Percentiles rank a stretch among this genome's conserved stretches.
phyloP scores from a whole-genome alignment of 2,113 vertebrate species.

The Pseudolaguvia tuberculata region DNA sequence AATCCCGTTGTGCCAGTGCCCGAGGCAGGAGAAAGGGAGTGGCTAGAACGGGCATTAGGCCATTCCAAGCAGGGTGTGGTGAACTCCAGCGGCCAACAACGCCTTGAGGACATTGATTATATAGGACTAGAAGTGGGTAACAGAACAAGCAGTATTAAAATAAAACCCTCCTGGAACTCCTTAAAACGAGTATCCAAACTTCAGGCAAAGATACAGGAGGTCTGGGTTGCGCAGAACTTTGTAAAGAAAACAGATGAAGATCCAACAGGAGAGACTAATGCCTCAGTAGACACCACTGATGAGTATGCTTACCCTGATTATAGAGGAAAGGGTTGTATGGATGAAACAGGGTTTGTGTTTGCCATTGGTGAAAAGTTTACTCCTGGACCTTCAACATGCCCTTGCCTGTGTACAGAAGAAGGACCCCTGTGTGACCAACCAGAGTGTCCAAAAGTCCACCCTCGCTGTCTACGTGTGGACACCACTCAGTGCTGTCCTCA shows the following conservation, averaged over 20 bases:
- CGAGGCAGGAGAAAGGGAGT: conserved; percentile 64
- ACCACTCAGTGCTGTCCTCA: conserved; percentile 94
- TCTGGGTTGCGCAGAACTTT: conserved; percentile 67
- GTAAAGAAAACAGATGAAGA: conserved; percentile 71
- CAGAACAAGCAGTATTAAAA: conserved; percentile 72
- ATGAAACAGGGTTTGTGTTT: conserved; percentile 95
- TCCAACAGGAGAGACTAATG: conserved; percentile 68
- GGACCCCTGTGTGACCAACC: conserved; percentile 91
- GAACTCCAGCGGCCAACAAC: conserved; percentile 65
- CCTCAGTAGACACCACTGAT: conserved; percentile 78
- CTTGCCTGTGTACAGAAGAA: conserved; percentile 97
- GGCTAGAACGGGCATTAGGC: conserved; percentile 65
- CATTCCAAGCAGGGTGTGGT: conserved; percentile 75
- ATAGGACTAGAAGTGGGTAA: conserved; percentile 71
- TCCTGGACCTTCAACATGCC: conserved; percentile 90
- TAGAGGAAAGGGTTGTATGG: conserved; percentile 95
- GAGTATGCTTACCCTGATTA: conserved; percentile 97
- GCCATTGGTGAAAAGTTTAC: conserved; percentile 94
- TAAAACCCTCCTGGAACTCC: conserved; percentile 68
- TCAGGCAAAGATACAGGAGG: conserved; percentile 66
- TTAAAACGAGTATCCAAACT: conserved; percentile 61
- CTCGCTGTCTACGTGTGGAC: conserved; percentile 91
- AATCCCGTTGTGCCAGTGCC: conserved; percentile 80
- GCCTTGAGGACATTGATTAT: conserved; percentile 72
- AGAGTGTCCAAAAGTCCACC: conserved; percentile 90